phyloP scores from a whole-genome alignment of 2,888 invertebrate genomes.

The Cosmia pyralina region DNA sequence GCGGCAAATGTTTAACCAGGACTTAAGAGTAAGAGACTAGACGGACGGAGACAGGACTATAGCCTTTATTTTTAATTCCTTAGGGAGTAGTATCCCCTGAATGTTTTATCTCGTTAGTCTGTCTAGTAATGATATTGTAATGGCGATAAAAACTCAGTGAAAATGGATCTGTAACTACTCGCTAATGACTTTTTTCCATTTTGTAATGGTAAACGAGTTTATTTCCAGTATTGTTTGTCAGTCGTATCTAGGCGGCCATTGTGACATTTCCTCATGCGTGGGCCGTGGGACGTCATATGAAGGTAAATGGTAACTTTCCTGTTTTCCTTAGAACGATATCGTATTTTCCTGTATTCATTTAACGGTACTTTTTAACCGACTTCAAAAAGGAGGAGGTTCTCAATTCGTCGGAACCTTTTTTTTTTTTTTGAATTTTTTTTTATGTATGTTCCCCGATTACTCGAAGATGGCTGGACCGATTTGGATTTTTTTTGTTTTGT shows the following conservation, averaged over 20 bases:
- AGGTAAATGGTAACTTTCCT: background rate
- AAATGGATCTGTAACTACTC: slow-evolving; percentile 45
- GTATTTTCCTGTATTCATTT: background rate
- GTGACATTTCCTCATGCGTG: slow-evolving; percentile 22
- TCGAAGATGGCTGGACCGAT: too few relatives aligned
- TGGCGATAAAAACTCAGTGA: slow-evolving; percentile 48
- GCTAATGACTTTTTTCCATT: slow-evolving; percentile 45
- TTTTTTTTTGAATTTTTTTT: too few relatives aligned
- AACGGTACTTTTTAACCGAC: background rate
- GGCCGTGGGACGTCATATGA: background rate
- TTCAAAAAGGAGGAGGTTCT: too few relatives aligned
- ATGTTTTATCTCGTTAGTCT: slow-evolving; percentile 16
- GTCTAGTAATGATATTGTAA: slow-evolving; percentile 44
- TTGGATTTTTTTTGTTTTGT: too few relatives aligned
- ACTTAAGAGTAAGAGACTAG: background rate
- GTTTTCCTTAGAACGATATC: background rate
- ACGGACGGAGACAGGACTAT: slow-evolving; percentile 1
- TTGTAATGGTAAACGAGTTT: slow-evolving; percentile 25
- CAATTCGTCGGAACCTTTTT: too few relatives aligned
- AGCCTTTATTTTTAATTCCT: rapidly evolving
- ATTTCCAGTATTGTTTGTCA: slow-evolving; percentile 18
- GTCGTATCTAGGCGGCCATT: background rate
- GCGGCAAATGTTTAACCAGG: slow-evolving; percentile 10
- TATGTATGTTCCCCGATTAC: too few relatives aligned
- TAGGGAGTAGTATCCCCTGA: slow-evolving; percentile 29